These are phyloP conservation scores for Mellivora capensis DNA, from an alignment of 2,113 vertebrate species.

Conservation along the genomic window DNA sequence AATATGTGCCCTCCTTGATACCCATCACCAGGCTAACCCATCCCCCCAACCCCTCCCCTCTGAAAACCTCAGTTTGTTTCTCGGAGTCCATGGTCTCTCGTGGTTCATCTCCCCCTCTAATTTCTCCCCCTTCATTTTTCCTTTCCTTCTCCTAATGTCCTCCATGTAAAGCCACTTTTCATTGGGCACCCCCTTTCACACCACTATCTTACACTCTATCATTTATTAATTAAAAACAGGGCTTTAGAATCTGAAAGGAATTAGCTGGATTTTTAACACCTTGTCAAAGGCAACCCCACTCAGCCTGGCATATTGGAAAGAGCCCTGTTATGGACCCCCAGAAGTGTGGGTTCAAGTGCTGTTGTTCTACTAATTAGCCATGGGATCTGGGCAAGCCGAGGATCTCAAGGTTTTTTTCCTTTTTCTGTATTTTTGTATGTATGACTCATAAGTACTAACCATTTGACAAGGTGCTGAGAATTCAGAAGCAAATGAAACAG, in stretches of 20 bases:
- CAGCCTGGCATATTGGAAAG: neutral
- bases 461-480: neutral
- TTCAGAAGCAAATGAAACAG: neutral
- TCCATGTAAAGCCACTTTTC: neutral
- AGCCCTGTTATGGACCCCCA: neutral
- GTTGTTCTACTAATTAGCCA: neutral
- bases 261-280: constrained; percentile 31
- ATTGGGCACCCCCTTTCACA: neutral
- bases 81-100: too few species aligned
- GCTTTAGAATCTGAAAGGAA: constrained; percentile 41
- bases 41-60: too few species aligned
- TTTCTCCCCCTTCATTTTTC: too few species aligned
- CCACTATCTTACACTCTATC: neutral
- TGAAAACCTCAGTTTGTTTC: too few species aligned
- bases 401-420: neutral
- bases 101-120: too few species aligned
- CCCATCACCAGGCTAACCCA: too few species aligned
- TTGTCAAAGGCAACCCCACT: constrained; percentile 24
- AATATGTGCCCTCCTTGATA: too few species aligned
- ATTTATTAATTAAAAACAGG: constrained; percentile 26
- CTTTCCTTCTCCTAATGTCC: too few species aligned
- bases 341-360: neutral
- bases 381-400: neutral
- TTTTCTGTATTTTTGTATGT: neutral
- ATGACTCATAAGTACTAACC: neutral